These are phyloP conservation scores for Hylyphantes graminicola DNA, from an alignment of 1,140 invertebrate species.

Conservation along the genomic window DNA sequence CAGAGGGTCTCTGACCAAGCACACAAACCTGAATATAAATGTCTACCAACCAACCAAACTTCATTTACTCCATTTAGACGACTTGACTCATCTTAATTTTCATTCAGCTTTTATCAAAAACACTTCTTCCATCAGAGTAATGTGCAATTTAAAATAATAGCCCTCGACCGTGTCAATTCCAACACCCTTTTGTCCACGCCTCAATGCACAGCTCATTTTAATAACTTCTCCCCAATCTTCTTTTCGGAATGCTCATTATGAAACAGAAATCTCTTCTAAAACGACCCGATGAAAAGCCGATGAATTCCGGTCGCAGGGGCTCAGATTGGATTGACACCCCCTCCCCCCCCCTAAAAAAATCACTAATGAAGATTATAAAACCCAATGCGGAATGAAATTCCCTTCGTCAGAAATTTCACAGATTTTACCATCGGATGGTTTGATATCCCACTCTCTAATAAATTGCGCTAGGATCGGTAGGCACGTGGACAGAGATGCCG, in stretches of 20 bases:
- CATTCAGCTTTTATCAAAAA: too few species aligned
- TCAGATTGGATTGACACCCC: neutral
- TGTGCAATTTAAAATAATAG: too few species aligned
- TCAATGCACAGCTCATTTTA: neutral
- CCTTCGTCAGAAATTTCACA: constrained; percentile 30
- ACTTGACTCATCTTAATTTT: too few species aligned
- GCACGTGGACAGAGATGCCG: neutral
- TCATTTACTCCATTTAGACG: too few species aligned
- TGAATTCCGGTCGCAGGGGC: neutral
- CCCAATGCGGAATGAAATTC: constrained; percentile 35
- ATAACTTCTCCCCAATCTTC: neutral
- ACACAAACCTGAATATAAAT: too few species aligned
- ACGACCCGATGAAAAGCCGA: neutral
- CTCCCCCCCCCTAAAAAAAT: neutral
- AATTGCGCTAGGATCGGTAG: constrained; percentile 14
- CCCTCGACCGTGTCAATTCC: too few species aligned
- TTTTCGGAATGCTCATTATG: neutral
- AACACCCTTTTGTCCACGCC: neutral
- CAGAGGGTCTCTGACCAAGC: too few species aligned
- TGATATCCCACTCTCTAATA: constrained; percentile 19
- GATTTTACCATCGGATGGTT: constrained; percentile 7
- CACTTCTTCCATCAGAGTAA: too few species aligned
- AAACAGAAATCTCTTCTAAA: neutral
- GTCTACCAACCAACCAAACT: too few species aligned
- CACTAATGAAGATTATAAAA: constrained; percentile 43